phyloP scores from a whole-genome alignment of 2,888 invertebrate species.

The Mycalesis mineus region DNA sequence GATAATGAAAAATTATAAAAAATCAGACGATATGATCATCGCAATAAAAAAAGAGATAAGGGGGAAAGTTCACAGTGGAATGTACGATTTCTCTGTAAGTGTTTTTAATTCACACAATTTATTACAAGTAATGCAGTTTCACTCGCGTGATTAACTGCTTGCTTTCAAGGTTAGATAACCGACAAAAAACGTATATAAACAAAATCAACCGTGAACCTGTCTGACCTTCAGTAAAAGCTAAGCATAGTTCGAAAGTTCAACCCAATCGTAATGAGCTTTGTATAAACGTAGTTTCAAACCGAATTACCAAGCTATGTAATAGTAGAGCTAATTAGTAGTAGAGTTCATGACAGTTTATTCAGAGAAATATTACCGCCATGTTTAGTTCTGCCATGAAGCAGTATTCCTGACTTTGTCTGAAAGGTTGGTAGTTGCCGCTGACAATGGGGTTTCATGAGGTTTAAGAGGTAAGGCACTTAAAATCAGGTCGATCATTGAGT shows the following conservation, averaged over 20 bases:
- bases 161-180: constrained; percentile 18
- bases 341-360: too few species aligned
- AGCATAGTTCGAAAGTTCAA: not conserved
- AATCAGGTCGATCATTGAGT: too few species aligned
- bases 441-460: too few species aligned
- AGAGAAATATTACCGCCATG: too few species aligned
- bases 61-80: constrained; percentile 60
- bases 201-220: constrained; percentile 14
- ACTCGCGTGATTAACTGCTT: constrained; percentile 28
- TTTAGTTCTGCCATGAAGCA: too few species aligned
- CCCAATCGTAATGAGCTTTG: not conserved
- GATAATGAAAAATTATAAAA: not conserved
- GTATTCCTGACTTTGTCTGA: too few species aligned
- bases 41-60: constrained; percentile 26
- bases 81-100: constrained; percentile 42
- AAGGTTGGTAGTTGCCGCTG: too few species aligned
- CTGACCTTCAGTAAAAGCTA: constrained; percentile 11
- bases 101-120: constrained; percentile 27
- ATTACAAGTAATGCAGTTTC: constrained; percentile 26
- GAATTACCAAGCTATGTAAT: too few species aligned
- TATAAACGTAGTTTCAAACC: too few species aligned
- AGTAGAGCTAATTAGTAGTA: too few species aligned
- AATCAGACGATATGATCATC: constrained; percentile 6
- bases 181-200: constrained; percentile 17
- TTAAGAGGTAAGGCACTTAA: too few species aligned